Conservation (phyloP, 2,888 invertebrate species). For the Carcina quercana region DNA sequence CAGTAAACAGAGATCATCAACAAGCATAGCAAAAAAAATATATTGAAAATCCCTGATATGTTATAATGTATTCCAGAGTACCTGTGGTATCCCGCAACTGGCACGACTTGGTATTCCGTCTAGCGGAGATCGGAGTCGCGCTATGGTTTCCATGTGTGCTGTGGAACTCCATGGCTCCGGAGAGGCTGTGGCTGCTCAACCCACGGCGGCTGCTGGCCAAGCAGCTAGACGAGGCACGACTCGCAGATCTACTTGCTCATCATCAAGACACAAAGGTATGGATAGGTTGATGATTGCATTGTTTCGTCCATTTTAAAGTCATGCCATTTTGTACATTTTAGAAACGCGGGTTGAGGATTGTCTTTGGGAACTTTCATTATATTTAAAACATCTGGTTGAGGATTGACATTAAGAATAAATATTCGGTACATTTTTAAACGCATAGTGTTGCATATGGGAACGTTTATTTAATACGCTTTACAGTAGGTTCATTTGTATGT, state of each 20-base stretch:
- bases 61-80: slow-evolving; percentile 74
- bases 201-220: slow-evolving; percentile 88
- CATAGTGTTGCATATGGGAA: too few species aligned
- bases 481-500: too few species aligned
- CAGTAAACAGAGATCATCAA: background rate
- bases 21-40: background rate
- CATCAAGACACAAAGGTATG: slow-evolving; percentile 53
- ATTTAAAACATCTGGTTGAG: too few species aligned
- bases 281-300: too few species aligned
- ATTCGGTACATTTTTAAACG: too few species aligned
- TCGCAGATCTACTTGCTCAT: slow-evolving; percentile 51
- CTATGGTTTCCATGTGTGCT: slow-evolving; percentile 97
- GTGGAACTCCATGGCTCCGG: slow-evolving; percentile 97
- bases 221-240: slow-evolving; percentile 73
- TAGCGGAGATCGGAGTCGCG: slow-evolving; percentile 94
- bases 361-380: too few species aligned
- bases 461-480: too few species aligned
- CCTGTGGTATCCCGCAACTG: slow-evolving; percentile 93
- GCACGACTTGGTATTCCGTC: slow-evolving; percentile 93
- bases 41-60: too few species aligned
- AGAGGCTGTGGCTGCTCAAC: slow-evolving; percentile 94
- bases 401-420: too few species aligned
- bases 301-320: too few species aligned
- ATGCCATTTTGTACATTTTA: too few species aligned
- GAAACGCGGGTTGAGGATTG: too few species aligned